These are phyloP conservation scores for Monopis laevigella DNA, from an alignment of 2,888 invertebrate species.

Conservation along the genomic window DNA sequence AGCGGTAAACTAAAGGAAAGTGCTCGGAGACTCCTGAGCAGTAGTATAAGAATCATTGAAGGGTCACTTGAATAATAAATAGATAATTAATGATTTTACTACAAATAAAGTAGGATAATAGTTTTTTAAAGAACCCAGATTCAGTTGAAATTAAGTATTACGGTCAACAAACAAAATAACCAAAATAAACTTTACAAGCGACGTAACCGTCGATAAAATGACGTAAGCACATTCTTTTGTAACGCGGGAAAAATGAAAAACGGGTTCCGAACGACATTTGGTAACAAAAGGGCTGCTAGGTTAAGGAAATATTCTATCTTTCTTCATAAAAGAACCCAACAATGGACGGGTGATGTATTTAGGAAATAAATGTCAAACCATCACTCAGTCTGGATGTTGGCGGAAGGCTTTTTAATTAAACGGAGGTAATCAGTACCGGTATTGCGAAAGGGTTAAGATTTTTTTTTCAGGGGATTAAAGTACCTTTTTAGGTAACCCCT, in stretches of 20 bases:
- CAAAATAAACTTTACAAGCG: slow-evolving; percentile 41
- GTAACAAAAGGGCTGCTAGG: slow-evolving; percentile 44
- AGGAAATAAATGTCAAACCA: slow-evolving; percentile 60
- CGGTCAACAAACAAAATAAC: too few species aligned
- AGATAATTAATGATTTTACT: too few species aligned
- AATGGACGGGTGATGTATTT: slow-evolving; percentile 54
- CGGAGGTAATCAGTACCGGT: not conserved
- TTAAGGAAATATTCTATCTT: slow-evolving; percentile 60
- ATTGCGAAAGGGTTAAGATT: slow-evolving; percentile 2
- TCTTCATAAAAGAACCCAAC: slow-evolving; percentile 58
- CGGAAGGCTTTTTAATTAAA: slow-evolving; percentile 1
- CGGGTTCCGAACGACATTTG: slow-evolving; percentile 39
- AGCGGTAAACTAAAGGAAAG: too few species aligned
- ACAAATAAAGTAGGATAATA: too few species aligned
- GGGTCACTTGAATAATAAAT: too few species aligned
- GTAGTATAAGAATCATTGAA: too few species aligned
- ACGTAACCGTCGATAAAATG: slow-evolving; percentile 50
- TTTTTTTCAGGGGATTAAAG: not conserved
- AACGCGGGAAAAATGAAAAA: slow-evolving; percentile 24
- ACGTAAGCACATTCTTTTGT: slow-evolving; percentile 40
- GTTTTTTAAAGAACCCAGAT: too few species aligned
- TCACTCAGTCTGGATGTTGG: slow-evolving; percentile 24
- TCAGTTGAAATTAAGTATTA: too few species aligned
- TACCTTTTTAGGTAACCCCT: too few species aligned
- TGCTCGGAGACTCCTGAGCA: too few species aligned